These are phyloP conservation scores for Prunella himalayana DNA, from an alignment of 2,113 vertebrate genomes.

Conservation along the genomic window DNA sequence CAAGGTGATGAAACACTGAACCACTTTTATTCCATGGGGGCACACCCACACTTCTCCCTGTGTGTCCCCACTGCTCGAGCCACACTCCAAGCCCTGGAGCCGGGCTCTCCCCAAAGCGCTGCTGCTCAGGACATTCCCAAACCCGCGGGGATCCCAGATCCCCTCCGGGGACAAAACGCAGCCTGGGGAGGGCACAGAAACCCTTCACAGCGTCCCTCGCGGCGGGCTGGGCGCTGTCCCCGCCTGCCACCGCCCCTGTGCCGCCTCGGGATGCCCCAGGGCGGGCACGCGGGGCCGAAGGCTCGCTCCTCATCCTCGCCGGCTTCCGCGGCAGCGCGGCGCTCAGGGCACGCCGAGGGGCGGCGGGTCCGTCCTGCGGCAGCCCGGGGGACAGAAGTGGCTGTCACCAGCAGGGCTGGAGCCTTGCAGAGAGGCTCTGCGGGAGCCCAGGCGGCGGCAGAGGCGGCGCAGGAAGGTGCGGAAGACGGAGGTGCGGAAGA, in stretches of 20 bases:
- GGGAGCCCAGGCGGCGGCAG: constrained; percentile 25
- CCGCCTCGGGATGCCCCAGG: neutral
- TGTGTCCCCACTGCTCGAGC: neutral
- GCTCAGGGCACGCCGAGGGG: neutral
- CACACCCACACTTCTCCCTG: accelerated
- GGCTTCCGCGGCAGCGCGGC: neutral
- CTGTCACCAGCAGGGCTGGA: accelerated
- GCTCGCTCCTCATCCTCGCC: constrained; percentile 19
- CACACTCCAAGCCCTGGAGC: neutral
- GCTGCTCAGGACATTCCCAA: neutral
- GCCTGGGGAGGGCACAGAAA: neutral
- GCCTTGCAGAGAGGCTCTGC: neutral
- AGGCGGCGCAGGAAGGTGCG: constrained; percentile 63
- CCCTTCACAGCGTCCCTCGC: neutral
- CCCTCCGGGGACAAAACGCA: neutral
- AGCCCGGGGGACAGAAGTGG: neutral
- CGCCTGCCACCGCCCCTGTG: neutral
- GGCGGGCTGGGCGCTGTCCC: neutral
- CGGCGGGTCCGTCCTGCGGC: neutral
- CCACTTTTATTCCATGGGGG: neutral
- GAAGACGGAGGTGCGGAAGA: constrained; percentile 78
- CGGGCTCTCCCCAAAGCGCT: neutral
- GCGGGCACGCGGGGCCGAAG: neutral
- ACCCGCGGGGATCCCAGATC: neutral
- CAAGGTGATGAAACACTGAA: accelerated